Base-by-base conservation (phyloP, 1,140 invertebrate genomes). In the Gonioctena quinquepunctata region DNA sequence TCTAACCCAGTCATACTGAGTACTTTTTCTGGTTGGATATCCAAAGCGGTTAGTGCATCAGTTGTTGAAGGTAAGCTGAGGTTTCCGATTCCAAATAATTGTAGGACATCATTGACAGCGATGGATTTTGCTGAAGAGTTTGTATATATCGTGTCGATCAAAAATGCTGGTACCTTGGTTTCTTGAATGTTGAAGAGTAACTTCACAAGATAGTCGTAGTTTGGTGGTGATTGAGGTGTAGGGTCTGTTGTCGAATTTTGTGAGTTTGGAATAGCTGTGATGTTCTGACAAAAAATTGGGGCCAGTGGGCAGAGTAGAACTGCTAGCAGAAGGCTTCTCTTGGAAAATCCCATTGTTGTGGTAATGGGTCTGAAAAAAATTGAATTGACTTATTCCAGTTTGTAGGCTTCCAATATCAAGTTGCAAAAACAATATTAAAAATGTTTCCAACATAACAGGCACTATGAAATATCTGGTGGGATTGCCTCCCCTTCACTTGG, bases 1-100 rank as follows among this genome's bases (percentile, higher is more conserved):
- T 65, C 62, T 25, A 65, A 50, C 13, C 62, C 62, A 16, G 52
- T 49, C 18, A 65, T 19, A 22, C 62, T 65, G 48, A 65, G 33
- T 6, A 65, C 28, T 2, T 25, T 54, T 7, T 4, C 19, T 18
- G 19, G 19, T 1, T 42, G 4, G 7, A 65, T 50, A 21, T 54
- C 26, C 11, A 65, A 28, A 13, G 16, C 2, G 8, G 11, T n/a
- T 11, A 65, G 25, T 5, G 33, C 11, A 16, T 54, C 25, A 11
- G n/a, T 18, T 2, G 62, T 50, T 7, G 28, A 22, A 22, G 16
- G n/a, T 4, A 23, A 6, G 22, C 16, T 49, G 2, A 50, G 4
- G 22, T 42, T 65, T n/a, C 21, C 13, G 3, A 65, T 1, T n/a
- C 33, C 0, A 19, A 18, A 65, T 8, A 65, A 22, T 13, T 8